Base-by-base conservation (phyloP, 2,888 invertebrate species). In the Parnassius glacialis region DNA sequence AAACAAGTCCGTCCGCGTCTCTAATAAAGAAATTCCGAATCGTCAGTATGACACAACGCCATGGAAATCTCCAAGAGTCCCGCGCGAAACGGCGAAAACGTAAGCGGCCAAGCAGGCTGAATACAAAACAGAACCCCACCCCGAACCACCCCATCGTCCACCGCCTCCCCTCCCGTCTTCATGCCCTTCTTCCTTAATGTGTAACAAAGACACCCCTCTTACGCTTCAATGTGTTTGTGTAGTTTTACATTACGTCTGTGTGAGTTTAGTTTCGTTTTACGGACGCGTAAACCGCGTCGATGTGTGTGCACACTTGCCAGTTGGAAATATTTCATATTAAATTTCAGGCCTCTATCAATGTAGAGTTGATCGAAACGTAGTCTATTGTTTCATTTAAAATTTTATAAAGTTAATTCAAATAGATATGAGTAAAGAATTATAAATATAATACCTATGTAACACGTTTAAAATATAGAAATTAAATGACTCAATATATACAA, bases 121-220 rank as follows among this genome's bases (percentile, higher is more conserved):
- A 90, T 90, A 90, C 90, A 89, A 90, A 90, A 90, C 88, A 87
- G 81, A 44, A 67, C 67, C 72, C 72, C 68, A 74, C 70, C 74
- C 78, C 52, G 12, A 47, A 42, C 53, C 70, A 65, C 67, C 72
- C 78, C 73, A 67, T 68, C 68, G 74, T 73, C 66, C 72, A 72
- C 69, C 67, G 63, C 61, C 62, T 67, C 60, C 61, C 71, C 70
- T 74, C 74, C 84, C 79, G 78, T 85, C 87, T 85, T 87, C 80
- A 80, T 84, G 81, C 88, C 88, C 87, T 86, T 86, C 85, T 89
- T 90, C 90, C 90, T 89, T 90, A 90, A 89, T 87, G 83, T 84
- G 83, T 88, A 90, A 90, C 90, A 90, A 91, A 91, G 91, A 90
- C 90, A 83, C 90, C 90, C 90, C 90, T 85, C 88, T 88, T 89